phyloP scores from a whole-genome alignment of 2,797 vertebrate genomes.

The Macrochelys suwanniensis region DNA sequence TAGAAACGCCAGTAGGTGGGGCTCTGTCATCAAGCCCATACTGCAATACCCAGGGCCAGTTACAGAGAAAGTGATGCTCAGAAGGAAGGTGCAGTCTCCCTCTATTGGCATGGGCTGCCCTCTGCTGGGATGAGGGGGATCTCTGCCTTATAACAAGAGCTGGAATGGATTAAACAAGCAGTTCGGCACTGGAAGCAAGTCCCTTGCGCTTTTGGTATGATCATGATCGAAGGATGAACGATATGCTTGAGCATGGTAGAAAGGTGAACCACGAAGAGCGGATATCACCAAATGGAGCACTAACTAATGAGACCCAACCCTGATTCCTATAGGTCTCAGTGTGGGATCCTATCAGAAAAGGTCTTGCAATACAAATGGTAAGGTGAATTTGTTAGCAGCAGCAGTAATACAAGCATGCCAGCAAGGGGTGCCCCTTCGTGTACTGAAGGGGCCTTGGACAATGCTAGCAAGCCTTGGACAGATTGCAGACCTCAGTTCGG shows the following conservation, averaged over 20 bases:
- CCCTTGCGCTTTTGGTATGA: not conserved
- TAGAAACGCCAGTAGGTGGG: constrained; percentile 26
- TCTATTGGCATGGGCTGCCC: not conserved
- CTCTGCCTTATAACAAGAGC: not conserved
- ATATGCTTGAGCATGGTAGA: not conserved
- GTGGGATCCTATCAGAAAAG: not conserved
- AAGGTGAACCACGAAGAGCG: not conserved
- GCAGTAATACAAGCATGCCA: constrained; percentile 25
- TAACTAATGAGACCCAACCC: not conserved
- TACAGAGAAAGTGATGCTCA: not conserved
- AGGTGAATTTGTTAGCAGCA: not conserved
- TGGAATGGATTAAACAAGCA: not conserved
- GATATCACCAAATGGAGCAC: accelerated
- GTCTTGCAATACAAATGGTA: not conserved
- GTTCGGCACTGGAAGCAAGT: not conserved
- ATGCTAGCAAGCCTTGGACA: not conserved
- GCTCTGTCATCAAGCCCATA: not conserved
- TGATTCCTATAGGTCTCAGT: not conserved
- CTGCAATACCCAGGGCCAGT: not conserved
- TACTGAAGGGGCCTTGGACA: no score
- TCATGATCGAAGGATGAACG: not conserved
- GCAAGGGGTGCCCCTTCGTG: constrained; percentile 27
- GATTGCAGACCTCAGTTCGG: not conserved
- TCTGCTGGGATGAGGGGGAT: not conserved
- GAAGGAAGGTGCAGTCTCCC: not conserved